Evolutionary conservation across 2,797 vertebrate species (phyloP), one percentile per base, ranked within the genome.

Genomic region (Silurus lanzhouensis): DNA sequence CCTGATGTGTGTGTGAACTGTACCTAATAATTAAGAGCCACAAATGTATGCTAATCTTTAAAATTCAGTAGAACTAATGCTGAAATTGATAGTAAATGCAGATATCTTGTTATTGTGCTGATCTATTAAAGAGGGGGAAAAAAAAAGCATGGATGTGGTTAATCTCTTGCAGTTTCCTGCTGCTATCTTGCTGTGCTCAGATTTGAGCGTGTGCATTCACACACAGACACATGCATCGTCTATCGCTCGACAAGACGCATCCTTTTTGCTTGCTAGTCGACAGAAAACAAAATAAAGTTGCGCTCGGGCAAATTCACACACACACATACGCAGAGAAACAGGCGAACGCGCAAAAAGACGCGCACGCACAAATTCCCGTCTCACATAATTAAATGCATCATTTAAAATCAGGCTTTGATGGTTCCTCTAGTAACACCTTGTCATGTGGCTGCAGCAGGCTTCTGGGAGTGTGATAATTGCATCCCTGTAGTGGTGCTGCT

Each of bases 1-100:
- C 86, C 84, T 91, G 91, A 92, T 80, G 89, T 89, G 90, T 92
- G 94, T 92, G 94, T 92, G 91, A 94, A 93, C 94, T 14, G 3
- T 44, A 93, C 92, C 92, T 93, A 94, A 95, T 89, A 92, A 95
- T 95, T 94, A 93, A 90, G 91, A 94, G 94, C 95, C 93, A 93
- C 90, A 93, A 88, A 89, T 92, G 90, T 92, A 92, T 92, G 90
- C 91, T 90, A 93, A 83, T 71, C 55, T 81, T 93, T 93, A 91
- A 89, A 88, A 92, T 82, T 68, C 44, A 74, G 86, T 76, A 72
- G 48, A 86, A 76, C 66, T 75, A 27, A 84, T 79, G 83, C 64
- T 85, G 31, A 77, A 86, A 71, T 77, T 88, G 67, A 83, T 89
- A 52, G 80, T 78, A 81, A 85, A 84, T 46, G 79, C 84, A 55